These are phyloP conservation scores for Dysidea cf. avara DNA, from an alignment of 37 sponge, comb jelly and placozoan species.

Conservation along the genomic window DNA sequence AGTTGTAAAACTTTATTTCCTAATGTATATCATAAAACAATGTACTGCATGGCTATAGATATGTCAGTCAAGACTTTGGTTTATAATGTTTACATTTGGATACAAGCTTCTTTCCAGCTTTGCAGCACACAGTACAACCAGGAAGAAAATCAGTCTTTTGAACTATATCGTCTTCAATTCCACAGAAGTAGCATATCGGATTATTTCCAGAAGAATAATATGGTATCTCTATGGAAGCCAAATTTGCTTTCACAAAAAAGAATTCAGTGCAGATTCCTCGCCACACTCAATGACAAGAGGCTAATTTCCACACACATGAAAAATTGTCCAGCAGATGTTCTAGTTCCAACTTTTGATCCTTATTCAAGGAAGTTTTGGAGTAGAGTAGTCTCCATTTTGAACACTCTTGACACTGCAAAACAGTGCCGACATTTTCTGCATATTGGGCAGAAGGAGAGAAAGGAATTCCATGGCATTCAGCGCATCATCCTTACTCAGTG, in stretches of 20 bases:
- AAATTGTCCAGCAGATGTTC: not conserved
- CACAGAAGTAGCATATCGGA: too few species aligned
- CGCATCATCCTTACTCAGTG: not conserved
- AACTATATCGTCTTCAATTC: too few species aligned
- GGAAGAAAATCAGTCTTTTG: too few species aligned
- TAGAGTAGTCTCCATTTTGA: constrained; percentile 10
- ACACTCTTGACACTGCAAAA: constrained; percentile 11
- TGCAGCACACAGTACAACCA: too few species aligned
- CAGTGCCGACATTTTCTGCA: constrained; percentile 19
- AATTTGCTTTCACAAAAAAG: constrained; percentile 14
- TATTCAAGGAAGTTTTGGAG: constrained; percentile 2
- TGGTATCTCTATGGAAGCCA: constrained; percentile 25
- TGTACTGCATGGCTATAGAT: too few species aligned
- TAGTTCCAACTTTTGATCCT: not conserved
- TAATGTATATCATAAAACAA: too few species aligned
- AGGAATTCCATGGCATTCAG: constrained; percentile 12
- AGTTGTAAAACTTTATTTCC: too few species aligned
- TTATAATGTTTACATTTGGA: too few species aligned
- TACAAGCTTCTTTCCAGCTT: too few species aligned
- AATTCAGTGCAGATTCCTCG: not conserved
- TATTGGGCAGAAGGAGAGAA: constrained; percentile 24
- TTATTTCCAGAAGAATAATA: constrained; percentile 20
- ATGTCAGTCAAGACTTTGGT: too few species aligned
- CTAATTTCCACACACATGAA: constrained; percentile 5
- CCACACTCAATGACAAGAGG: constrained; percentile 1